Evolutionary conservation across 1,140 invertebrate species (phyloP), one percentile per base, ranked within the genome.

Genomic region (Homalodisca vitripennis): DNA sequence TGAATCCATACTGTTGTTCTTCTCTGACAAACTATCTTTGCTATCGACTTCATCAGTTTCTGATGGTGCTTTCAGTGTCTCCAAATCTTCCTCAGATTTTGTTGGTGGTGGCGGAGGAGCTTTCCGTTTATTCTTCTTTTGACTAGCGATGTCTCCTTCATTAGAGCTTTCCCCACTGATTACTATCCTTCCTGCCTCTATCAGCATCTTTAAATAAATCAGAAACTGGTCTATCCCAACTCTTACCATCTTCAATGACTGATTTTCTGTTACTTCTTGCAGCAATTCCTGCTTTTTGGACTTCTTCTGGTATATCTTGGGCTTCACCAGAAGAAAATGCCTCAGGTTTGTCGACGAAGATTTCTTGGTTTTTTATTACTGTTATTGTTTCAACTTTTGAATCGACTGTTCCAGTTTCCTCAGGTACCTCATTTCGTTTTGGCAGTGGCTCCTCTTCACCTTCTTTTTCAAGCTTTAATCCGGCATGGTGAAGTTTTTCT

Each of bases 71-170:
- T 72, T 57, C 26, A 46, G 46, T 68, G 68, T 48, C 29, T 72
- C 63, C 22, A 46, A 48, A 17, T 68, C 53, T 47, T 67, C 60
- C 17, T 73, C 67, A 57, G 72, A 34, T 63, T 70, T 70, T 1
- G 60, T 27, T 51, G 63, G 81, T 12, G 89, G 88, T 1, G 88
- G 88, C 0, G 84, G 85, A 1, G 89, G 89, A 13, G 89, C 89
- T 80, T 90, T 90, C 1, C 89, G 85, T 75, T 91, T 91, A 24
- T 84, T 85, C 73, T 86, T 89, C 68, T 88, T 88, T 2, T 80
- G 14, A 31, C 57, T 55, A 68, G 60, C 60, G 47, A 67, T 32
- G n/a, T 69, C 55, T 22, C 73, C 34, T 70, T 66, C 71, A 46
- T 69, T 68, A 27, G 69, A 67, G 27, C 53, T 67, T 48, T 67